Evolutionary conservation across 2,113 vertebrate genomes (phyloP).

Genomic region (Pycnonotus jocosus): DNA sequence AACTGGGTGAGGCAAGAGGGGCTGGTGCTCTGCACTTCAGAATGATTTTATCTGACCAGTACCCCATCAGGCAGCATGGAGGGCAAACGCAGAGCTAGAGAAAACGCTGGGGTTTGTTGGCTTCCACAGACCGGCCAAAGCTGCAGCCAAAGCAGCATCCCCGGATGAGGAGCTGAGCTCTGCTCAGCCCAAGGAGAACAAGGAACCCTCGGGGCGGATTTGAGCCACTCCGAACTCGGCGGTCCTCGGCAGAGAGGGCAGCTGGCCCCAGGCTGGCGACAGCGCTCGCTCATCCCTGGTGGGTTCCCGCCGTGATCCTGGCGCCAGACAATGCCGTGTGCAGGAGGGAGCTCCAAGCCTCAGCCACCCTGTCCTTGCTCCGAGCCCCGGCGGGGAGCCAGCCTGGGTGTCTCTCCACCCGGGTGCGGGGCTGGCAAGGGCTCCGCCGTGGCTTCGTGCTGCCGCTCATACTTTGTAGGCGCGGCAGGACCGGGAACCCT

Average conservation of each 20-base stretch:
- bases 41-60: fast-evolving
- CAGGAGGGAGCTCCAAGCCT: fast-evolving
- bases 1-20: fast-evolving
- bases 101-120: fast-evolving
- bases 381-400: too few relatives aligned
- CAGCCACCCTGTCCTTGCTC: background rate
- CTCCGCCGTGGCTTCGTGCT: background rate
- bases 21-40: background rate
- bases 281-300: fast-evolving
- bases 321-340: fast-evolving
- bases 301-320: background rate
- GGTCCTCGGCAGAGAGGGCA: background rate
- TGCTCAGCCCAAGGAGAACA: fast-evolving
- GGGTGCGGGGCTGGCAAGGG: background rate
- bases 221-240: background rate
- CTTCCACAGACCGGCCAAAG: background rate
- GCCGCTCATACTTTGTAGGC: background rate
- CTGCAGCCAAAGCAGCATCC: fast-evolving
- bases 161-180: background rate
- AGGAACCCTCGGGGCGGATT: too few relatives aligned
- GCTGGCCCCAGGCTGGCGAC: fast-evolving
- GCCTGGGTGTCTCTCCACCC: background rate
- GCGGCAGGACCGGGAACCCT: background rate
- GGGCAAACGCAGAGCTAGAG: fast-evolving
- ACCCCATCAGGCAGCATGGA: too few relatives aligned